Percentiles rank a stretch among this genome's conserved stretches.
Evolutionary conservation across 2,113 vertebrate genomes (phyloP).

Genomic region (Tursiops truncatus): DNA sequence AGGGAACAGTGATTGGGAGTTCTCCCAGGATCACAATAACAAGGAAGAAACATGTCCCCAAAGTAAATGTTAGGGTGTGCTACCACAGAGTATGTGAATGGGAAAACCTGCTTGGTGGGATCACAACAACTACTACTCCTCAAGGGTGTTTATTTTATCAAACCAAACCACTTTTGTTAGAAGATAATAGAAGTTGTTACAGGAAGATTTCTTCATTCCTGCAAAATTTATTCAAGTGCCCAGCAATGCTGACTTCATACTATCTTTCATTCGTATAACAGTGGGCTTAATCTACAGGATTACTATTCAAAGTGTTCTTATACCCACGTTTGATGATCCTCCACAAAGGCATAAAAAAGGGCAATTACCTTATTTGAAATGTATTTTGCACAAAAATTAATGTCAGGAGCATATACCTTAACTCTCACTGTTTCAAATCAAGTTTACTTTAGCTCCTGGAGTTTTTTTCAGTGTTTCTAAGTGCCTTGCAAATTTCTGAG

Average conservation of each 20-base stretch:
- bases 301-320: not conserved
- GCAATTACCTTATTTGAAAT: not conserved
- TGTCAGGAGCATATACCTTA: not conserved
- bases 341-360: not conserved
- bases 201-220: not conserved
- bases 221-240: not conserved
- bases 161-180: not conserved
- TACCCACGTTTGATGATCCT: not conserved
- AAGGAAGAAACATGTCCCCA: not conserved
- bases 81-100: not conserved
- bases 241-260: not conserved
- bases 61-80: not conserved
- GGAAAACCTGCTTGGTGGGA: not conserved
- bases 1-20: not conserved
- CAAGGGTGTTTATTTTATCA: not conserved
- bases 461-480: not conserved
- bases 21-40: not conserved
- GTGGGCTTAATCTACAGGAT: not conserved
- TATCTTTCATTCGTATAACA: not conserved
- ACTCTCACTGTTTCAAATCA: not conserved
- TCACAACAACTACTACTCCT: not conserved
- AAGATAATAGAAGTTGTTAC: not conserved
- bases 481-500: conserved; percentile 7
- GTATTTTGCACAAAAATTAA: not conserved
- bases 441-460: not conserved